Base-by-base conservation (phyloP, 1,140 invertebrate genomes). In the Atta colombica region DNA sequence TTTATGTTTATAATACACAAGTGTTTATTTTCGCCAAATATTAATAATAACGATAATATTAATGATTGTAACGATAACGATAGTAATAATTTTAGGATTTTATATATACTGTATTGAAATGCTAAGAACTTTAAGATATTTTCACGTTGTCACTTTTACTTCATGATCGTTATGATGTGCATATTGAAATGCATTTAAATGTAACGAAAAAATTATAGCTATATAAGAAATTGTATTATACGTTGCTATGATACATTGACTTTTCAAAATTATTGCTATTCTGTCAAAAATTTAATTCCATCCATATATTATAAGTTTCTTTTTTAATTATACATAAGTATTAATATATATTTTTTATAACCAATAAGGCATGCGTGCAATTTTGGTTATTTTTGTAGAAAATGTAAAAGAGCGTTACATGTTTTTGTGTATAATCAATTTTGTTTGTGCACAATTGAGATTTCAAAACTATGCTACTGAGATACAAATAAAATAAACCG, bases 341-440 rank as follows among this genome's bases (percentile, higher is more conserved):
- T 89, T 86, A 89, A 88, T 85, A 60, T 58, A 45, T 74, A 18
- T 39, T 45, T 45, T 45, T 45, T 45, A 69, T 66, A 69, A 45
- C 53, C 21, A 65, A 88, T 75, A 78, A 88, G 49, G n/a, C 39
- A 74, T 65, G 5, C n/a, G 14, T 49, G 21, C 45, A 7, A 84
- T 78, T 77, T 58, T 75, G 35, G 45, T 89, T 89, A 78, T 89
- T 89, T 89, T 89, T 89, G 88, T 75, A 88, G 68, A 68, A 88
- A 86, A 80, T 89, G 65, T 77, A 89, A 89, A 25, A 89, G 82
- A 89, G 49, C 28, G 35, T 89, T 55, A 45, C 86, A 53, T 74
- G 66, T 89, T 89, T 58, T 86, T 88, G 35, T 88, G 35, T 89
- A 85, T 87, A 61, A 66, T 49, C 77, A 61, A 71, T 84, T 88